Evolutionary conservation across 1,140 invertebrate species (phyloP).

Genomic region (Drosophila micromelanica): DNA sequence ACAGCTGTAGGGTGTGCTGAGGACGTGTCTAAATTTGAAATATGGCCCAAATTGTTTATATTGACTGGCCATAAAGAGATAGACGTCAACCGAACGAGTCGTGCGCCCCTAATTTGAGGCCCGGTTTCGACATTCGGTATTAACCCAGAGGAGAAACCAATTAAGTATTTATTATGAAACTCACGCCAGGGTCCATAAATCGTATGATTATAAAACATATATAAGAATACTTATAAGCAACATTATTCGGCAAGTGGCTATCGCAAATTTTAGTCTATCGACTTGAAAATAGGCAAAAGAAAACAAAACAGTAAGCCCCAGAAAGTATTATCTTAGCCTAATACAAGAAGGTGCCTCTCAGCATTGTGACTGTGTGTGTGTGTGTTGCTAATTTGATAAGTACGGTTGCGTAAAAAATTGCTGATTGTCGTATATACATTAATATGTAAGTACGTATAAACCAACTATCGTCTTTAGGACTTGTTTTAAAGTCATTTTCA

Average conservation of each 20-base stretch:
- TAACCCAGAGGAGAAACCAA: constrained; percentile 16
- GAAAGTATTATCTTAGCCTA: background rate
- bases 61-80: constrained; percentile 54
- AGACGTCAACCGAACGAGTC: constrained; percentile 37
- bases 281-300: background rate
- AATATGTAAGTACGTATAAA: constrained; percentile 11
- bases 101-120: constrained; percentile 5
- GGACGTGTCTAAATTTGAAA: constrained; percentile 42
- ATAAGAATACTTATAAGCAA: constrained; percentile 35
- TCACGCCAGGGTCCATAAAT: constrained; percentile 52
- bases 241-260: constrained; percentile 49
- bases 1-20: background rate
- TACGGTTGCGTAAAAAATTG: background rate
- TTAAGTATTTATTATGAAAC: constrained; percentile 28
- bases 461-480: constrained; percentile 21
- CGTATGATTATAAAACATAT: constrained; percentile 56
- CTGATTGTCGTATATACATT: constrained; percentile 3
- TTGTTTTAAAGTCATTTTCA: constrained; percentile 54
- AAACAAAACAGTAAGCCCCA: background rate
- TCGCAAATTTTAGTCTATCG: constrained; percentile 43
- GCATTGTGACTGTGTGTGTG: background rate
- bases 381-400: background rate
- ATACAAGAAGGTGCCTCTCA: background rate
- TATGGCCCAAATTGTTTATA: constrained; percentile 52
- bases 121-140: background rate